Evolutionary conservation across 1,140 invertebrate species (phyloP).

Genomic region (Holcopasites calliopsidis): DNA sequence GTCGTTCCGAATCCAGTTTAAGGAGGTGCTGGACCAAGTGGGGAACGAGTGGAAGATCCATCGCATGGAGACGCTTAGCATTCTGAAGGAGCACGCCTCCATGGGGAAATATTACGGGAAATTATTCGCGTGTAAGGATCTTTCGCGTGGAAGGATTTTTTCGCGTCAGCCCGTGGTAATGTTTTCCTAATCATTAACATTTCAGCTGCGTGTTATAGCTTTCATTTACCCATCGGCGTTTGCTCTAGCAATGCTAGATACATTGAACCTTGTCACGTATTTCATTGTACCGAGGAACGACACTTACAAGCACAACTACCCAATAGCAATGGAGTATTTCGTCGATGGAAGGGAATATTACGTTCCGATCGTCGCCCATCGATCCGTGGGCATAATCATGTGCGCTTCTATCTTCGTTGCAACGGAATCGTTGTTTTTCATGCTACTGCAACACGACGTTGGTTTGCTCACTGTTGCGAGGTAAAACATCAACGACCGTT

Average conservation of each 20-base stretch:
- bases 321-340: slow-evolving; percentile 23
- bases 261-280: slow-evolving; percentile 1
- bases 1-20: background rate
- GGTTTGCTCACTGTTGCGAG: too few relatives aligned
- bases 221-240: background rate
- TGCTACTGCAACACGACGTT: background rate
- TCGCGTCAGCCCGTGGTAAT: too few relatives aligned
- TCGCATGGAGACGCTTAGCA: background rate
- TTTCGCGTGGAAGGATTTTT: too few relatives aligned
- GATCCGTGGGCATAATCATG: background rate
- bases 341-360: background rate
- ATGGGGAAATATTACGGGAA: background rate
- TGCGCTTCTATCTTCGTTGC: background rate
- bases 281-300: slow-evolving; percentile 23
- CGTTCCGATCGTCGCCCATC: background rate
- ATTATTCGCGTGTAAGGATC: background rate
- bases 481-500: too few relatives aligned
- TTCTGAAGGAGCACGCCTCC: background rate
- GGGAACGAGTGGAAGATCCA: background rate
- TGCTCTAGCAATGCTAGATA: background rate
- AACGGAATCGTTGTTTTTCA: background rate
- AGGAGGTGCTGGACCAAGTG: background rate
- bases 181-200: too few relatives aligned
- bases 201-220: too few relatives aligned
- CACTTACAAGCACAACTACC: background rate